A percentile compares a stretch with the other conserved stretches of the same genome.
Evolutionary conservation across 2,113 vertebrate species (phyloP).

Genomic region (Tapirus terrestris): DNA sequence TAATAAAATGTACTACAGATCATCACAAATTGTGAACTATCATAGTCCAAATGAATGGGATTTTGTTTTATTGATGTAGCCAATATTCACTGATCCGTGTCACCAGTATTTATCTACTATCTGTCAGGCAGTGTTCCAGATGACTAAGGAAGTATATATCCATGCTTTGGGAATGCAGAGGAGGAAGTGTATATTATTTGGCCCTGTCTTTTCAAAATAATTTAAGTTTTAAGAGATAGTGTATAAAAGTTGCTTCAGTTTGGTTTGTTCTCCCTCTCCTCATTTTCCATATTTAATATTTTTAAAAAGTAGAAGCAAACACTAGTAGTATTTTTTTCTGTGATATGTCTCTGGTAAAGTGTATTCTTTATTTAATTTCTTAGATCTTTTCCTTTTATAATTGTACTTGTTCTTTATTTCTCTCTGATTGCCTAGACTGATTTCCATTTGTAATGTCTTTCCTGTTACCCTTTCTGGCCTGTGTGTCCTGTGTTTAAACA

Average conservation of each 20-base stretch:
- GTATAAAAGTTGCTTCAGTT: background rate
- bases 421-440: background rate
- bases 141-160: background rate
- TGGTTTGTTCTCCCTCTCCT: background rate
- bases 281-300: background rate
- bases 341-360: background rate
- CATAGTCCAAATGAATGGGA: background rate
- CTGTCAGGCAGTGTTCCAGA: background rate
- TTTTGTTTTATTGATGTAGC: background rate
- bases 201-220: background rate
- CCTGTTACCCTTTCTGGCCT: background rate
- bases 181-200: background rate
- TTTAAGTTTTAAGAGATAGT: background rate
- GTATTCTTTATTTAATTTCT: background rate
- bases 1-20: background rate
- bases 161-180: background rate
- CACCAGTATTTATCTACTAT: background rate
- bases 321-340: background rate
- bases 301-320: background rate
- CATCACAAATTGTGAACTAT: background rate
- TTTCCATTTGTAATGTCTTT: background rate
- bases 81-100: background rate
- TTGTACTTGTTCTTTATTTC: background rate
- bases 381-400: background rate
- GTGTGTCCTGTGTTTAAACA: background rate